phyloP scores from a whole-genome alignment of 2,113 vertebrate species.

The Serilophus lunatus region DNA sequence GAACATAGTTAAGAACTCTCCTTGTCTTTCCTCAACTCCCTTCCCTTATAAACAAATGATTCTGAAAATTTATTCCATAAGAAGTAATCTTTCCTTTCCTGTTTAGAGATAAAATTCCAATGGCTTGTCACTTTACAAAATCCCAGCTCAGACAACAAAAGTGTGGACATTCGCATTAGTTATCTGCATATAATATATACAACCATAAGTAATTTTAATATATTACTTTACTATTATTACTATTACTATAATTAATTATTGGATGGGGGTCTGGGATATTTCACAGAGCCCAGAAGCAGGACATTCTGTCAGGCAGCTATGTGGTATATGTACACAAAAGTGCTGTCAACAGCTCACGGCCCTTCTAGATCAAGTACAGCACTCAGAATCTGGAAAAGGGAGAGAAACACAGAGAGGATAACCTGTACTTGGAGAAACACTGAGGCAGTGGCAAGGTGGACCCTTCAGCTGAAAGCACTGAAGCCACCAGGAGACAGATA shows the following conservation, averaged over 20 bases:
- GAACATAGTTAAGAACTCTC: not conserved
- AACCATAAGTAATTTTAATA: not conserved
- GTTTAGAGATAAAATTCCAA: not conserved
- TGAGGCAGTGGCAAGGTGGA: rapidly evolving
- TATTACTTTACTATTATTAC: not conserved
- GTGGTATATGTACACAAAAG: not conserved
- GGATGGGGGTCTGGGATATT: not conserved
- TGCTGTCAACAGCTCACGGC: not conserved
- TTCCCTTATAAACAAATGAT: not conserved
- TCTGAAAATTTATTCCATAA: not conserved
- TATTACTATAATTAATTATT: not conserved
- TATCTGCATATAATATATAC: not conserved
- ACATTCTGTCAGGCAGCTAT: not conserved
- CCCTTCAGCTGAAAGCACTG: not conserved
- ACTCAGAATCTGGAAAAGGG: not conserved
- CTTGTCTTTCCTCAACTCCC: not conserved
- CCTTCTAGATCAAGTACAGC: not conserved
- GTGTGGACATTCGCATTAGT: not conserved
- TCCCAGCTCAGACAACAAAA: not conserved
- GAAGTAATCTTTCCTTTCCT: not conserved
- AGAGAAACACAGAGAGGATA: not conserved
- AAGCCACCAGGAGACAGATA: not conserved
- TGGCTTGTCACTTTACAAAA: not conserved
- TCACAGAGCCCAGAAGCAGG: not conserved
- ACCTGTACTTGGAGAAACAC: not conserved